These are phyloP conservation scores for Lasioglossum vierecki DNA, from an alignment of 2,888 invertebrate genomes.

Conservation along the genomic window DNA sequence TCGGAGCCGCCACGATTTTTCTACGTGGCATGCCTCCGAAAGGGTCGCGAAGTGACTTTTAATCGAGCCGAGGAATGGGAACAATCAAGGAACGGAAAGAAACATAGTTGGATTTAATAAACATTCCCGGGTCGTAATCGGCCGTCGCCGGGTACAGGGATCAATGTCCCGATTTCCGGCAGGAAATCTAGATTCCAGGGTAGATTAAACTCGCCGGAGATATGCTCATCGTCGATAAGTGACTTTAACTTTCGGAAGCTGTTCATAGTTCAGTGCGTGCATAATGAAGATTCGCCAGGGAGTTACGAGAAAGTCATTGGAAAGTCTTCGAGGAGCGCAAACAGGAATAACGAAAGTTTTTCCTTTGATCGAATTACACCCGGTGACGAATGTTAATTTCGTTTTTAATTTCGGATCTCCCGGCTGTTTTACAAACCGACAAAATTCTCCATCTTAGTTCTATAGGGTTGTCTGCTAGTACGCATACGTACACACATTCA, in stretches of 20 bases:
- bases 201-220: conserved; percentile 69
- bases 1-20: neutral
- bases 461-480: too few species aligned
- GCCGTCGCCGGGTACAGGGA: conserved; percentile 55
- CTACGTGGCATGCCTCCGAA: neutral
- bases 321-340: conserved; percentile 49
- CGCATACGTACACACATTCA: too few species aligned
- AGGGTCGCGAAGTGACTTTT: conserved; percentile 47
- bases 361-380: conserved; percentile 53
- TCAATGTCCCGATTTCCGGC: conserved; percentile 64
- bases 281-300: conserved; percentile 67
- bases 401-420: conserved; percentile 16
- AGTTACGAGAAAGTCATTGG: conserved; percentile 60
- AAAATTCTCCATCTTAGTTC: neutral
- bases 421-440: neutral
- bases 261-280: conserved; percentile 70
- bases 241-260: conserved; percentile 70
- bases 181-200: conserved; percentile 68
- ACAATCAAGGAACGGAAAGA: conserved; percentile 55
- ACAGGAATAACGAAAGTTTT: conserved; percentile 52
- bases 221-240: conserved; percentile 71
- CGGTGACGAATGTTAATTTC: conserved; percentile 34
- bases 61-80: conserved; percentile 58
- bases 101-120: conserved; percentile 72
- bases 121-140: conserved; percentile 71